Percentiles rank a stretch among this genome's conserved stretches.
These are phyloP conservation scores for Chaetodon trifascialis DNA, from an alignment of 2,113 vertebrate species.

Conservation along the genomic window DNA sequence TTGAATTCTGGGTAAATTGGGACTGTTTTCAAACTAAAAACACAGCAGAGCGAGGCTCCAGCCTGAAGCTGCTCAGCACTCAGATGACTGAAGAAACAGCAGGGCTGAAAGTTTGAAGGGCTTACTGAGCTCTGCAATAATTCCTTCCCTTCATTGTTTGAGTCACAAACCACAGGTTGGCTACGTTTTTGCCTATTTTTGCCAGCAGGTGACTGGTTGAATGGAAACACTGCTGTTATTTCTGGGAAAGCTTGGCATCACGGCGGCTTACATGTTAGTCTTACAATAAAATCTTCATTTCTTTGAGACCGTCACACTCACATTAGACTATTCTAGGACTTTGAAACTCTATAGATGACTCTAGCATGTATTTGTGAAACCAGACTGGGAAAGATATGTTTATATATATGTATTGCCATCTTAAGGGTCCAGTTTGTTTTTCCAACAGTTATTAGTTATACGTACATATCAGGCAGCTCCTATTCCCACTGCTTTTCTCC, in stretches of 20 bases:
- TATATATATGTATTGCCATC: not conserved
- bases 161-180: not conserved
- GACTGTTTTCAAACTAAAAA: not conserved
- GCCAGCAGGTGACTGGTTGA: not conserved
- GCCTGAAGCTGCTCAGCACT: not conserved
- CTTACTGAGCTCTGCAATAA: not conserved
- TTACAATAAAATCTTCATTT: not conserved
- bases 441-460: not conserved
- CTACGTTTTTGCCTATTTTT: not conserved
- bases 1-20: not conserved
- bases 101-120: not conserved
- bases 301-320: not conserved
- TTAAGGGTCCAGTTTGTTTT: not conserved
- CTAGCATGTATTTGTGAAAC: not conserved
- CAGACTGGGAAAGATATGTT: not conserved
- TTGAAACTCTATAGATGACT: not conserved
- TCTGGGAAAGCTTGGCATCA: not conserved
- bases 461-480: not conserved
- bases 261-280: not conserved
- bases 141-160: not conserved
- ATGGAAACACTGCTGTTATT: not conserved
- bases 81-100: not conserved
- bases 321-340: not conserved
- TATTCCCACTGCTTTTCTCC: not conserved
- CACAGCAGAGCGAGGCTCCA: not conserved